These are phyloP conservation scores for Heteropelma amictum DNA, from an alignment of 2,888 invertebrate species.

Conservation along the genomic window DNA sequence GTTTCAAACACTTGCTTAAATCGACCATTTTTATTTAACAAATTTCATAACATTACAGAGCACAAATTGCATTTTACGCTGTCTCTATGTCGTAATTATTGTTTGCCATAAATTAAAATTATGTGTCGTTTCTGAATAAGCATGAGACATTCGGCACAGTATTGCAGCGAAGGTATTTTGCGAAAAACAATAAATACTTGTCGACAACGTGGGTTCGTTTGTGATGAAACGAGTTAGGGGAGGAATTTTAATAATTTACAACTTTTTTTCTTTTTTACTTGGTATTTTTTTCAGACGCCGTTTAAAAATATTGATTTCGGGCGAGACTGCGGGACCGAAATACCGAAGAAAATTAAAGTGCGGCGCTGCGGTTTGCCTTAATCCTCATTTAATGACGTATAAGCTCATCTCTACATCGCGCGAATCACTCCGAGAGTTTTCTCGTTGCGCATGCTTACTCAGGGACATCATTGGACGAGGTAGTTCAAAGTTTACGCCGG, in stretches of 20 bases:
- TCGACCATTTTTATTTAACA: too few relatives aligned
- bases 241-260: neutral
- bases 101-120: too few relatives aligned
- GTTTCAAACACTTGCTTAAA: too few relatives aligned
- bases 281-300: slow-evolving; percentile 24
- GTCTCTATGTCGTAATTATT: too few relatives aligned
- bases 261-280: neutral
- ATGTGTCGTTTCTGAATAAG: too few relatives aligned
- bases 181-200: too few relatives aligned
- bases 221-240: neutral
- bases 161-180: too few relatives aligned
- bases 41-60: too few relatives aligned
- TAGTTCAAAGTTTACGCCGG: slow-evolving; percentile 41
- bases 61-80: too few relatives aligned
- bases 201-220: too few relatives aligned
- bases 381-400: slow-evolving; percentile 73
- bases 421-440: slow-evolving; percentile 19
- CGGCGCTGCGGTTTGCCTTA: slow-evolving; percentile 60
- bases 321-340: slow-evolving; percentile 11
- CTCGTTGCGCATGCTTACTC: slow-evolving; percentile 5
- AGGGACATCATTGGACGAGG: neutral
- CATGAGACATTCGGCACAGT: too few relatives aligned
- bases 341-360: slow-evolving; percentile 58
- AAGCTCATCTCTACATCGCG: slow-evolving; percentile 40
- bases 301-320: slow-evolving; percentile 49